These are phyloP conservation scores for Ellobium chinense DNA, from an alignment of 2,888 invertebrate genomes.

Conservation along the genomic window DNA sequence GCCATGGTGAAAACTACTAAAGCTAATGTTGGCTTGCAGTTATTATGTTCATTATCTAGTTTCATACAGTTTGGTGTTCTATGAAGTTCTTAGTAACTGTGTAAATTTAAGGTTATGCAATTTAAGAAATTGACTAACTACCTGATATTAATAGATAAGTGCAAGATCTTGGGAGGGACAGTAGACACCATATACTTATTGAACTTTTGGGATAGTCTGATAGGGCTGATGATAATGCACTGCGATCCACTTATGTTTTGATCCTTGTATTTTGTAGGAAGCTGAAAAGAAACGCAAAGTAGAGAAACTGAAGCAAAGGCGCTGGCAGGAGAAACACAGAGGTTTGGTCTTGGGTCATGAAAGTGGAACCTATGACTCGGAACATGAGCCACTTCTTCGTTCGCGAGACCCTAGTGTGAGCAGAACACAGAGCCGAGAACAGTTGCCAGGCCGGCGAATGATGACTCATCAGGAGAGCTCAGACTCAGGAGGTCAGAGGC, in stretches of 20 bases:
- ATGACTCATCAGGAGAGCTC: neutral
- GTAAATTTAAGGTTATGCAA: too few species aligned
- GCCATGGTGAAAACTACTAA: too few species aligned
- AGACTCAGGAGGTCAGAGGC: neutral
- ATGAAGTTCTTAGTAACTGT: too few species aligned
- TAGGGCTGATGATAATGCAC: neutral
- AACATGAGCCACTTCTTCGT: constrained; percentile 57
- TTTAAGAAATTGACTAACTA: too few species aligned
- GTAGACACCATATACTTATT: too few species aligned
- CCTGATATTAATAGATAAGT: too few species aligned
- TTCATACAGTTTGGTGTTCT: too few species aligned
- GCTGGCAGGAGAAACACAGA: constrained; percentile 74
- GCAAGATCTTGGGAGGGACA: too few species aligned
- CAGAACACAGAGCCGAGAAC: constrained; percentile 9
- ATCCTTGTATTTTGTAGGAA: too few species aligned
- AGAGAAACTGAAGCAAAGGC: constrained; percentile 71
- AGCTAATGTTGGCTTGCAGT: too few species aligned
- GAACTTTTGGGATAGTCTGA: neutral
- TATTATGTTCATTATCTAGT: too few species aligned
- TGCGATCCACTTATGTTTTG: too few species aligned
- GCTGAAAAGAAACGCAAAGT: constrained; percentile 73
- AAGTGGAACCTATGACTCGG: constrained; percentile 60
- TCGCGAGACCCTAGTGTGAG: constrained; percentile 51
- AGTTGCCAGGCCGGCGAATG: neutral
- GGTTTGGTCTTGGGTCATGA: constrained; percentile 69